A percentile compares a stretch with the other conserved stretches of the same genome.
These are phyloP conservation scores for Heliconius hewitsoni DNA, from an alignment of 1,140 invertebrate species.

Conservation along the genomic window DNA sequence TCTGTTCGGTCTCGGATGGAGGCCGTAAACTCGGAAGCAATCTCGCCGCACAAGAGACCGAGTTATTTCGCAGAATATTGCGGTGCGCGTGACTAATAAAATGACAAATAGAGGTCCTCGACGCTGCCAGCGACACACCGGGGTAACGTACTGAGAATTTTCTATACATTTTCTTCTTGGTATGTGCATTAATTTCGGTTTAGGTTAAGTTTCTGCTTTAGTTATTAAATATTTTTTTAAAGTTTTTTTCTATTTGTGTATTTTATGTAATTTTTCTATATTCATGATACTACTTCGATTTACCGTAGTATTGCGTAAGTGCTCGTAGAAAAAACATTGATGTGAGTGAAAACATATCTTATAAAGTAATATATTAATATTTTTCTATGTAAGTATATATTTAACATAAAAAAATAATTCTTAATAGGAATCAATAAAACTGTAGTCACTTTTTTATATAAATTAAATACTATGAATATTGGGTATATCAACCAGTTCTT, in stretches of 20 bases:
- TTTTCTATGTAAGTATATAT: no score
- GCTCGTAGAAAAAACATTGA: no score
- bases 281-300: no score
- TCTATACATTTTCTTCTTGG: not conserved
- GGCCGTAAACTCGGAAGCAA: constrained; percentile 77
- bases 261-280: no score
- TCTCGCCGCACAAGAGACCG: constrained; percentile 65
- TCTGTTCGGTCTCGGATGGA: constrained; percentile 58
- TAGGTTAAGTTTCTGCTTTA: not conserved
- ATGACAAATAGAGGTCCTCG: constrained; percentile 71
- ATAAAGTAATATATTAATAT: no score
- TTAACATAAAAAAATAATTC: no score
- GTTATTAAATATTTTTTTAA: no score
- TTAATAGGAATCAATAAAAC: no score
- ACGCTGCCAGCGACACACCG: constrained; percentile 24
- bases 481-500: not conserved
- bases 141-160: not conserved
- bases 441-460: no score
- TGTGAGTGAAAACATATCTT: no score
- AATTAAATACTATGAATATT: not conserved
- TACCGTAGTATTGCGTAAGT: no score
- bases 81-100: constrained; percentile 75
- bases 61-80: constrained; percentile 79
- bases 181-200: not conserved
- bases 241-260: no score